Evolutionary conservation across 37 sponge, comb jelly and placozoan species (phyloP), one percentile per base, ranked within the genome.

Genomic region (Spongia lamella): DNA sequence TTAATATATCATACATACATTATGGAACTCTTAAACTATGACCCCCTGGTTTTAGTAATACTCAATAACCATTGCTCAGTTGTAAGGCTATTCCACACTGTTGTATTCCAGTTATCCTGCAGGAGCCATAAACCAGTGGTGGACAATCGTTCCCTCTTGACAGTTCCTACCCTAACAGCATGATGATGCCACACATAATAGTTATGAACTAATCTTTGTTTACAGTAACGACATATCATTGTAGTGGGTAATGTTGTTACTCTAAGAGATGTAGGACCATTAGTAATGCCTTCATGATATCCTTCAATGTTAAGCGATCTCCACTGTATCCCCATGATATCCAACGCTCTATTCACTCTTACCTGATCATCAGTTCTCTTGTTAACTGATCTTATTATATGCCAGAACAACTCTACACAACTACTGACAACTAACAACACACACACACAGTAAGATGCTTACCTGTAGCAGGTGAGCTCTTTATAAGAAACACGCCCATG

Each of bases 401-500:
- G 47, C 47, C 47, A 43, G 47, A 43, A 43, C 47, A 13, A 9
- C 9, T 43, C 47, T 43, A 43, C 9, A n/a, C n/a, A 43, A 43
- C 5, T 43, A 43, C 7, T 43, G 9, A 43, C 47, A 43, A 9
- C 9, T 43, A 43, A 43, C 9, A 43, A 13, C 5, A 43, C 9
- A 9, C 9, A 43, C 9, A 43, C 7, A n/a, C n/a, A n/a, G n/a
- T n/a, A n/a, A n/a, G n/a, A n/a, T n/a, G n/a, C 68, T 51, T 36
- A 84, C 85, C 78, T 22, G 73, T 78, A 64, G 7, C 36, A 3
- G 36, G 56, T 13, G 73, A 63, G 56, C 58, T 70, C 38, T 73
- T 47, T n/a, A 84, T 71, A 22, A 78, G 20, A 1, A 53, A 60
- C 52, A 70, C 73, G 15, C 85, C 85, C 85, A 84, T 84, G 19